phyloP scores from a whole-genome alignment of 2,888 invertebrate genomes.

The Drosophila niveifrons region DNA sequence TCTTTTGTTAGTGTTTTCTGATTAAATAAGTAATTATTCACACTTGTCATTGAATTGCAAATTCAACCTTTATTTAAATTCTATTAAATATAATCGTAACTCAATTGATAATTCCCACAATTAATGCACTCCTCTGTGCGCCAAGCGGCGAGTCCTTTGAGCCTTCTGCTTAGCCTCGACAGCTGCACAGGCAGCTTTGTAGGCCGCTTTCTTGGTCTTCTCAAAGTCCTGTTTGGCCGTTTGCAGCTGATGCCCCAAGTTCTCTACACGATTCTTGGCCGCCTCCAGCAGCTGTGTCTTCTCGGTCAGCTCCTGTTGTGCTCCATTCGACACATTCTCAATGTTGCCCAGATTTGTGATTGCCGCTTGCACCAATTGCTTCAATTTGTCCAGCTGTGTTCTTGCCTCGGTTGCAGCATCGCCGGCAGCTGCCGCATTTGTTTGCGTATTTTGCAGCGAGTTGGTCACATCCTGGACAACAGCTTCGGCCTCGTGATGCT shows the following conservation, averaged over 20 bases:
- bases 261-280: constrained; percentile 88
- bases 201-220: constrained; percentile 89
- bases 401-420: constrained; percentile 88
- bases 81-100: constrained; percentile 4
- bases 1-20: too few species aligned
- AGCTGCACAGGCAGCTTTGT: constrained; percentile 89
- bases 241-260: constrained; percentile 88
- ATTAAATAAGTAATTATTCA: too few species aligned
- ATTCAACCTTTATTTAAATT: not conserved
- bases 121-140: not conserved
- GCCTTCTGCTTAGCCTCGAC: constrained; percentile 88
- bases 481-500: constrained; percentile 89
- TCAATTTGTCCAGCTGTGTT: constrained; percentile 86
- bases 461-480: constrained; percentile 88
- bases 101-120: not conserved
- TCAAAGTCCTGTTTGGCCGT: constrained; percentile 88
- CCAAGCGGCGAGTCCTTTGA: constrained; percentile 41
- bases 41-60: not conserved
- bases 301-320: constrained; percentile 88
- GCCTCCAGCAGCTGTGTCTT: constrained; percentile 90
- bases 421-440: constrained; percentile 88
- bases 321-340: constrained; percentile 88
- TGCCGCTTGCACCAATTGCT: constrained; percentile 86
- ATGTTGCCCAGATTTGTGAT: constrained; percentile 87
- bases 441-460: constrained; percentile 88